phyloP scores from a whole-genome alignment of 2,113 vertebrate species.

The Hyla sarda region DNA sequence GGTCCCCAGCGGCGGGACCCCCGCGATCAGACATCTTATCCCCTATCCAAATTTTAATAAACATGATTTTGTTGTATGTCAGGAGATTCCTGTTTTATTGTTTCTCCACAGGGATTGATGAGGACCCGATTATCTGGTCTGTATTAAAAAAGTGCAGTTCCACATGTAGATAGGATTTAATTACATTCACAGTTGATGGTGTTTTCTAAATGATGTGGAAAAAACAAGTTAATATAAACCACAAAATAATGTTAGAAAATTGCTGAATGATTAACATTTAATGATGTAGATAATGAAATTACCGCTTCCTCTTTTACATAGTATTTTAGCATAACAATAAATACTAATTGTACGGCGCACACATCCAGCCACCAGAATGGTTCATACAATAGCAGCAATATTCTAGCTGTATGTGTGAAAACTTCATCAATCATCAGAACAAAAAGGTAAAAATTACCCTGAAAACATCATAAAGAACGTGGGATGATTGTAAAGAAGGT shows the following conservation, averaged over 20 bases:
- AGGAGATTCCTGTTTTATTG: not conserved
- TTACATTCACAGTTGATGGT: not conserved
- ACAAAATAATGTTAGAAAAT: constrained; percentile 1
- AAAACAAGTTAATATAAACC: constrained; percentile 16
- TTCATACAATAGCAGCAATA: not conserved
- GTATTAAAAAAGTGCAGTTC: not conserved
- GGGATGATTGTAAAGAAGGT: too few species aligned
- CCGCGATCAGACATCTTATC: too few species aligned
- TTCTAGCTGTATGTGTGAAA: not conserved
- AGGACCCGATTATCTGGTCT: not conserved
- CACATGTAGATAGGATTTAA: not conserved
- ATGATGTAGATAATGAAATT: constrained; percentile 16
- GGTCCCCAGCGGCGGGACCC: too few species aligned
- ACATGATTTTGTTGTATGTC: too few species aligned
- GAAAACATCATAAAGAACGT: not conserved
- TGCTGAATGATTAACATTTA: constrained; percentile 16
- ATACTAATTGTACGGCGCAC: not conserved
- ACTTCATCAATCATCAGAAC: constrained; percentile 8
- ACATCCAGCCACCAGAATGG: not conserved
- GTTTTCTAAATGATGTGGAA: not conserved
- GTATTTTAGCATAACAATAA: constrained; percentile 31
- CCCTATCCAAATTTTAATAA: too few species aligned
- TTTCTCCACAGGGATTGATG: not conserved
- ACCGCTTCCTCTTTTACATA: not conserved
- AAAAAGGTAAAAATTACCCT: not conserved